Evolutionary conservation across 92 coral and sea anemone species (phyloP), one percentile per base, ranked within the genome.

Genomic region (Epizoanthus rinbou): DNA sequence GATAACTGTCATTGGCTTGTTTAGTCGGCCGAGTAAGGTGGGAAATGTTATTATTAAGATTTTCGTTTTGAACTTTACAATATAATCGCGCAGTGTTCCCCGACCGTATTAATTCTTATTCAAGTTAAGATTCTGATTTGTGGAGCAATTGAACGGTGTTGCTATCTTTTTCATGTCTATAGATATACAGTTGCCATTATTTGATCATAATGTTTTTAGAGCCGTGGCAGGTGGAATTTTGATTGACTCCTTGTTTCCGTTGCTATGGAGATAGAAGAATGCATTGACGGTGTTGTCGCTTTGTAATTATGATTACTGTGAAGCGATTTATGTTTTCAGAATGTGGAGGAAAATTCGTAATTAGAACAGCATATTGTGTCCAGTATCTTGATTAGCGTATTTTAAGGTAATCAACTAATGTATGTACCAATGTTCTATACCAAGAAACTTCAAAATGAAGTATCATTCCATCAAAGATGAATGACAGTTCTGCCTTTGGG

Each of bases 181-280:
- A 5, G 47, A 74, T 25, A 15, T 53, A 74, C 64, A 53, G 80
- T 74, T 74, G 64, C 43, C 11, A 41, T 16, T 74, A 63, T 74
- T 74, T 74, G 57, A 53, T 74, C 64, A 53, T 54, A 50, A 74
- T 74, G 59, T 74, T 74, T 74, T 56, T 25, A 53, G 65, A 74
- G 80, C 41, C 80, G 80, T 71, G 76, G 57, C 80, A 74, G 80
- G 65, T 74, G 80, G 41, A 22, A 15, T 14, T n/a, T 10, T 23
- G 24, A 16, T 35, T 50, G 79, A 53, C 59, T 50, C 2, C 64
- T 8, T 53, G 31, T 53, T 31, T 74, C 21, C 17, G 41, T 74
- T 74, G n/a, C 45, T 63, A 25, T 74, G 45, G 80, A 16, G 17
- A 74, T 25, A 41, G 19, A 1, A 74, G 31, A 53, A 53, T 5